Percentiles rank a stretch among this genome's conserved stretches.
Conservation (phyloP, 2,888 invertebrate species). For the Diadromus collaris region DNA sequence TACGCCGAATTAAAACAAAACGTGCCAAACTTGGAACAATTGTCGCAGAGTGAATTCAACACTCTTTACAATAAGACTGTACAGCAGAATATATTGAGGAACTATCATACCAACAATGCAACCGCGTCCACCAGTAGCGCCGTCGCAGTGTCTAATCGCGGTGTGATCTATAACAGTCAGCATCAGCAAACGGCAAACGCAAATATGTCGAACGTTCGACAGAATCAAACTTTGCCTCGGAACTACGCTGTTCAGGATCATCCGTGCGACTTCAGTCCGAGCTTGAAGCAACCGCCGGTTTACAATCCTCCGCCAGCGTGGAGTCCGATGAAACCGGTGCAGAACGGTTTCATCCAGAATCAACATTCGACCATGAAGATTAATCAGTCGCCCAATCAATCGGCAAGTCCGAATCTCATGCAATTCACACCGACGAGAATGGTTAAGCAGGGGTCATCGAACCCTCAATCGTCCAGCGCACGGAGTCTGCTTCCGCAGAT, state of each 20-base stretch:
- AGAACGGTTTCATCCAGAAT: slow-evolving; percentile 71
- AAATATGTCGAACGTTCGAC: slow-evolving; percentile 56
- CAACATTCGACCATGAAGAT: slow-evolving; percentile 64
- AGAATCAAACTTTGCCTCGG: slow-evolving; percentile 70
- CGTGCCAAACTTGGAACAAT: slow-evolving; percentile 77
- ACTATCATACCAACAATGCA: slow-evolving; percentile 72
- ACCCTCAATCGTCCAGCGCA: slow-evolving; percentile 56
- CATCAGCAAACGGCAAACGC: slow-evolving; percentile 55
- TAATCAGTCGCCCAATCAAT: slow-evolving; percentile 57
- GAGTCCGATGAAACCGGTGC: slow-evolving; percentile 74
- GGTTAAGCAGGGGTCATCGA: slow-evolving; percentile 53
- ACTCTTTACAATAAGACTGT: slow-evolving; percentile 79
- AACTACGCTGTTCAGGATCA: slow-evolving; percentile 67
- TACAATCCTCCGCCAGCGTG: slow-evolving; percentile 75
- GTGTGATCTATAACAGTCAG: slow-evolving; percentile 56
- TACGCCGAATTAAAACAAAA: slow-evolving; percentile 78
- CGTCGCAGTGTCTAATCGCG: slow-evolving; percentile 9
- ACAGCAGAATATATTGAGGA: slow-evolving; percentile 77
- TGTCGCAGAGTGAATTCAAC: slow-evolving; percentile 78
- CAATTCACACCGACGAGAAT: slow-evolving; percentile 68
- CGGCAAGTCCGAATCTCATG: slow-evolving; percentile 69
- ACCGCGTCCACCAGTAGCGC: slow-evolving; percentile 38
- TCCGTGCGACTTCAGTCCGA: slow-evolving; percentile 73
- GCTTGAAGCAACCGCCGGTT: slow-evolving; percentile 76
- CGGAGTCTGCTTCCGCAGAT: slow-evolving; percentile 73